These are phyloP conservation scores for Aulostomus chinensis DNA, from an alignment of 2,797 vertebrate genomes.

Conservation along the genomic window DNA sequence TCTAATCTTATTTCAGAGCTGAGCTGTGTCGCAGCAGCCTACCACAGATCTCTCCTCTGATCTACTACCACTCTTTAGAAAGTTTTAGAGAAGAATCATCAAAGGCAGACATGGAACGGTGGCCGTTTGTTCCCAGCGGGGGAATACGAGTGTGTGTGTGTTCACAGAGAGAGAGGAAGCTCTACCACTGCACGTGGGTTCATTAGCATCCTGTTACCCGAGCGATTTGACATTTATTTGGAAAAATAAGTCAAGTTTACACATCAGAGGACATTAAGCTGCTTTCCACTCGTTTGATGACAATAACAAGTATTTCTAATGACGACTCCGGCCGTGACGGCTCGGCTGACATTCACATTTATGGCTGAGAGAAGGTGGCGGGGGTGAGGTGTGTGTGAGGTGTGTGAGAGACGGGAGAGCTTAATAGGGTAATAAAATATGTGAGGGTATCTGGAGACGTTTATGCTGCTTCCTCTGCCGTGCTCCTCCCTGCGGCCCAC, in stretches of 20 bases:
- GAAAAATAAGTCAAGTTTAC: slow-evolving; percentile 24
- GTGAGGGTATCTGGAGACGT: slow-evolving; percentile 55
- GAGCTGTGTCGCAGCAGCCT: too few relatives aligned
- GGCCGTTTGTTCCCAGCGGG: too few relatives aligned
- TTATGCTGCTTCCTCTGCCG: slow-evolving; percentile 28
- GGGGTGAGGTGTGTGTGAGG: slow-evolving; percentile 1
- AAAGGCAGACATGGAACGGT: too few relatives aligned
- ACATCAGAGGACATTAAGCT: slow-evolving; percentile 54
- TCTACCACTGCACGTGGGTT: not conserved
- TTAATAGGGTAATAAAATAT: slow-evolving; percentile 72
- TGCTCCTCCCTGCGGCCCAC: not conserved
- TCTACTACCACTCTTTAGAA: too few relatives aligned
- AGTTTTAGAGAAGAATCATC: too few relatives aligned
- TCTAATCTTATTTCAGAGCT: too few relatives aligned
- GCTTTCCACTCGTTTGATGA: slow-evolving; percentile 51
- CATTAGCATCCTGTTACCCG: slow-evolving; percentile 25
- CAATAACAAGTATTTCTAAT: slow-evolving; percentile 39
- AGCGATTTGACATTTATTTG: slow-evolving; percentile 18
- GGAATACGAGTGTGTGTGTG: too few relatives aligned
- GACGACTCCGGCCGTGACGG: slow-evolving; percentile 22
- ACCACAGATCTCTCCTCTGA: too few relatives aligned
- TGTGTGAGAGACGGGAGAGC: slow-evolving; percentile 12
- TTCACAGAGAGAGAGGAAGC: too few relatives aligned
- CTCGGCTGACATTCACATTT: slow-evolving; percentile 51
- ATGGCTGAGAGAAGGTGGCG: slow-evolving; percentile 7